These are phyloP conservation scores for Neodiprion lecontei DNA, from an alignment of 1,140 invertebrate genomes.

Conservation along the genomic window DNA sequence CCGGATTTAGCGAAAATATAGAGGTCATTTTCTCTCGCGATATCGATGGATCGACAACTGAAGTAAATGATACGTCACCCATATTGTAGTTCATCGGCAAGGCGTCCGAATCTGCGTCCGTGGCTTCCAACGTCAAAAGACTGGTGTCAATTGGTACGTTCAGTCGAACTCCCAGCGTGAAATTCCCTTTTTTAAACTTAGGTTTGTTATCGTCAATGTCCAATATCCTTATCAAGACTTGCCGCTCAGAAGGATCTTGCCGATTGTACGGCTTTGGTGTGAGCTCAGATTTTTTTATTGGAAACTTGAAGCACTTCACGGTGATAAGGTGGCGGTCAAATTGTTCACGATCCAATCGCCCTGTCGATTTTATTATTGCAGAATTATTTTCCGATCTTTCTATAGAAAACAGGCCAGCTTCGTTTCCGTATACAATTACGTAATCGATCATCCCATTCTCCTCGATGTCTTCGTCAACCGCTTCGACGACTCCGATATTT, in stretches of 20 bases:
- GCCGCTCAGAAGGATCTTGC: slow-evolving; percentile 74
- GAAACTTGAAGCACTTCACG: slow-evolving; percentile 74
- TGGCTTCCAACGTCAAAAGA: slow-evolving; percentile 71
- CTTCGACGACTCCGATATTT: slow-evolving; percentile 71
- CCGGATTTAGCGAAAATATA: slow-evolving; percentile 67
- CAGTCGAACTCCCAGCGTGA: slow-evolving; percentile 76
- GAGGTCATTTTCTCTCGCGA: slow-evolving; percentile 60
- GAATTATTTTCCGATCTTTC: slow-evolving; percentile 70
- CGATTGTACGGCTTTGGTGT: slow-evolving; percentile 68
- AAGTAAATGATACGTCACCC: slow-evolving; percentile 70
- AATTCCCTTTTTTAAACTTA: slow-evolving; percentile 69
- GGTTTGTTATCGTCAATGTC: slow-evolving; percentile 81
- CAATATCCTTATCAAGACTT: slow-evolving; percentile 69
- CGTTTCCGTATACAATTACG: slow-evolving; percentile 76
- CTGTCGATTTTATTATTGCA: slow-evolving; percentile 67
- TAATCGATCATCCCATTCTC: slow-evolving; percentile 81
- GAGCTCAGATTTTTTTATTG: slow-evolving; percentile 51
- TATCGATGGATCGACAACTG: slow-evolving; percentile 64
- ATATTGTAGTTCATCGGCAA: slow-evolving; percentile 70
- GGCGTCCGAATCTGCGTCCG: slow-evolving; percentile 73
- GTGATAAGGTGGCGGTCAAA: slow-evolving; percentile 69
- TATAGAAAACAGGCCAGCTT: slow-evolving; percentile 70
- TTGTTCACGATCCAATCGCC: slow-evolving; percentile 73
- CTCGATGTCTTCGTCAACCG: slow-evolving; percentile 76
- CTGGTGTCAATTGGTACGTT: slow-evolving; percentile 79